Base-by-base conservation (phyloP, 2,113 vertebrate genomes). In the Entelurus aequoreus region DNA sequence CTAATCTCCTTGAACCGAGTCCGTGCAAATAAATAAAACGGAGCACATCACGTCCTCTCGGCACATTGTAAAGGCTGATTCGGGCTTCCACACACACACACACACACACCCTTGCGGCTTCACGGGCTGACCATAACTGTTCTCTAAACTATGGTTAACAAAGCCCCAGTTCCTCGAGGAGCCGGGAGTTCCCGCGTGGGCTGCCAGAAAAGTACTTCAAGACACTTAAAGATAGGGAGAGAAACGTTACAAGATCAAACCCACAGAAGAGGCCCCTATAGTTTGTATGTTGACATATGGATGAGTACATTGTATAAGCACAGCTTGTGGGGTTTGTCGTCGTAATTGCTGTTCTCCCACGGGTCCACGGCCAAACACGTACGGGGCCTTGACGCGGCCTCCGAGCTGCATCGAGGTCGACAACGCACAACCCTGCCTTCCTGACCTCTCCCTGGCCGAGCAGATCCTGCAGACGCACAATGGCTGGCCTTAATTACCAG, bases 401-500 rank as follows among this genome's bases (percentile, higher is more conserved):
- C n/a, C n/a, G n/a, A n/a, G n/a, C 78, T 80, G 74, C 82, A 84
- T 70, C 51, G 73, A 88, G 79, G 68, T 74, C 72, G 86, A 89
- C 88, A 89, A 90, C 88, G 80, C 70, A 5, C 4, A 48, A 51
- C n/a, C 48, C 78, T 82, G 88, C 89, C 86, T 90, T 88, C 87
- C 85, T 90, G 88, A 90, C 90, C 89, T 84, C 82, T 81, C 73
- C 42, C 42, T 11, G 59, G 82, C 87, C 85, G 84, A 77, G 78
- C 77, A 83, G 82, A 87, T 89, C 80, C 83, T 88, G 75, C 81
- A 85, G 74, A 70, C 81, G 37, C 74, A 90, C 88, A 91, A 90
- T 88, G 85, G 75, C 75, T 46, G 67, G 83, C 87, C 86, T 89
- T 89, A 90, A 89, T 91, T 85, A 89, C 84, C 81, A 84, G 77